Evolutionary conservation across 2,113 vertebrate genomes (phyloP), one percentile per base, ranked within the genome.

Genomic region (Hepsetus odoe): DNA sequence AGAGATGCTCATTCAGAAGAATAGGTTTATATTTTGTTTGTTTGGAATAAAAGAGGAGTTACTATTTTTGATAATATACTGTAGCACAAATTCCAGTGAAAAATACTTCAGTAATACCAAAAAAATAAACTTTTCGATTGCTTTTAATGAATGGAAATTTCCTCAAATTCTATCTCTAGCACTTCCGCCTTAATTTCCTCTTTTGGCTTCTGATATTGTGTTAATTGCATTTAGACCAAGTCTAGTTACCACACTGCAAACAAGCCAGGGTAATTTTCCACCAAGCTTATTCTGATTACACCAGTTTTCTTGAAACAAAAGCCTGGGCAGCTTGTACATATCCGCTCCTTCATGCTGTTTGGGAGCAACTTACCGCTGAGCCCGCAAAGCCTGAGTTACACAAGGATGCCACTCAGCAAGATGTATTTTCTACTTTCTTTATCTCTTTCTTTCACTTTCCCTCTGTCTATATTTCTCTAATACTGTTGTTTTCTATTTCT

Each of bases 401-500:
- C 69, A 87, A 86, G 56, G 68, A 22, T 51, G 76, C 40, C 71
- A 40, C 56, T 80, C 71, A 64, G 28, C 32, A 51, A 80, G 18
- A 74, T 11, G 8, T 42, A 8, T 28, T 13, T 24, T 26, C 20
- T 40, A 61, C 35, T 32, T 5, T 69, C 62, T 49, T 38, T 53
- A n/a, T 69, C 5, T 46, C 5, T 68, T 9, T 59, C 40, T 22
- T 22, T 33, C 9, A 13, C 30, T n/a, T n/a, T 58, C 64, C 65
- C 55, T 11, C 14, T n/a, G 5, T 20, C 38, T 22, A 18, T 18
- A 49, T 18, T 18, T 20, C 51, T 24, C 51, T 26, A 12, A 20
- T 40, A 24, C 20, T 46, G 16, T 20, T 28, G n/a, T 2, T 46
- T 12, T 46, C 44, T 62, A 2, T 14, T 12, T 24, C 51, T 55